Conservation (phyloP, 2,797 vertebrate species). For the Knipowitschia caucasica region DNA sequence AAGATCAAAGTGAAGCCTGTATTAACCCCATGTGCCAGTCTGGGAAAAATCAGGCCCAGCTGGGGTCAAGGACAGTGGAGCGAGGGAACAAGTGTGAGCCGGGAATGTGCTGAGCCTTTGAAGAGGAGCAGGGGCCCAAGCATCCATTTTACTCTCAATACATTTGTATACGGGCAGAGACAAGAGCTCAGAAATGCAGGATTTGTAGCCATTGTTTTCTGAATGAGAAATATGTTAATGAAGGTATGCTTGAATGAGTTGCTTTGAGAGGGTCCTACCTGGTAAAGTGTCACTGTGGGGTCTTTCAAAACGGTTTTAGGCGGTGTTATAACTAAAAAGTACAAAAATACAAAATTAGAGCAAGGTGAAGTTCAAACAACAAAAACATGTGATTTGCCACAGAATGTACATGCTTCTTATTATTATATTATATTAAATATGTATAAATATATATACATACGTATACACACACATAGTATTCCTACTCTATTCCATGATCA, state of each 20-base stretch:
- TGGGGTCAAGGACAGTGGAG: slow-evolving; percentile 73
- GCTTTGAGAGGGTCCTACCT: slow-evolving; percentile 56
- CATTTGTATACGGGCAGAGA: slow-evolving; percentile 8
- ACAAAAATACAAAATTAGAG: background rate
- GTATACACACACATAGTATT: no score
- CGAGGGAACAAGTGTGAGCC: slow-evolving; percentile 47
- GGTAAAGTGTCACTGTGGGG: slow-evolving; percentile 67
- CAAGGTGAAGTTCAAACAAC: background rate
- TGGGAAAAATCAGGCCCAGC: slow-evolving; percentile 77
- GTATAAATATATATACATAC: no score
- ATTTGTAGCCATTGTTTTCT: background rate
- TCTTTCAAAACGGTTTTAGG: slow-evolving; percentile 74
- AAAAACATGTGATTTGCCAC: background rate
- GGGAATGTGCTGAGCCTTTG: slow-evolving; percentile 56
- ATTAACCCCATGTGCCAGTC: slow-evolving; percentile 76
- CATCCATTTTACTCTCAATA: slow-evolving; percentile 40
- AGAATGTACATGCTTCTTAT: background rate
- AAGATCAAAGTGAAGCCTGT: slow-evolving; percentile 72
- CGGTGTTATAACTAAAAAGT: slow-evolving; percentile 72
- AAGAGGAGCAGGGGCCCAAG: slow-evolving; percentile 51
- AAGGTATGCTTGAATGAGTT: background rate
- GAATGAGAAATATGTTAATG: background rate
- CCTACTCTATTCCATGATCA: no score
- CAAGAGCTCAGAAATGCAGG: slow-evolving; percentile 11
- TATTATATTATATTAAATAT: background rate